These are phyloP conservation scores for Monochamus saltuarius DNA, from an alignment of 1,140 invertebrate genomes.

Conservation along the genomic window DNA sequence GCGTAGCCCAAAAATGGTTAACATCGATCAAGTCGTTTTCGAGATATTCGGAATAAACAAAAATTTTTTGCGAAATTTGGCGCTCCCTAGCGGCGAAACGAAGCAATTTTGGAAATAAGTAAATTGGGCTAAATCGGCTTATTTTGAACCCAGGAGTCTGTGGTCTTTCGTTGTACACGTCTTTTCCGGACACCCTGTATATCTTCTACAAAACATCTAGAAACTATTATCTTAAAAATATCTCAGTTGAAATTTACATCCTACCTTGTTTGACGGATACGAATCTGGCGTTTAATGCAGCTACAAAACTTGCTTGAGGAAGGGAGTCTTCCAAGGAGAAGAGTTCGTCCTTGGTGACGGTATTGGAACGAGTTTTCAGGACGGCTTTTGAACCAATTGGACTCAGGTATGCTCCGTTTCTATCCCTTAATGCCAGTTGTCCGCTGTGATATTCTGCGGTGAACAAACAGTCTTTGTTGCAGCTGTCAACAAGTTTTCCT, in stretches of 20 bases:
- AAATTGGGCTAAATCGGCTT: no score
- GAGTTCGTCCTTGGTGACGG: constrained; percentile 92
- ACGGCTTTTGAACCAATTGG: constrained; percentile 95
- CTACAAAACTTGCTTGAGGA: constrained; percentile 90
- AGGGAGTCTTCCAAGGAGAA: constrained; percentile 96
- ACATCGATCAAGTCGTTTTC: no score
- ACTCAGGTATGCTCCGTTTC: constrained; percentile 83
- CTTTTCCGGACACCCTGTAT: no score
- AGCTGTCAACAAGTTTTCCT: constrained; percentile 56
- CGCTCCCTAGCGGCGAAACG: no score
- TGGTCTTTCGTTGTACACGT: no score
- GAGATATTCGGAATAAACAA: no score
- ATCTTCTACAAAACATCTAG: no score
- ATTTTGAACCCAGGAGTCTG: no score
- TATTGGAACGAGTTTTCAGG: constrained; percentile 87
- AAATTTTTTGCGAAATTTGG: no score
- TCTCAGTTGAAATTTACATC: constrained; percentile 20
- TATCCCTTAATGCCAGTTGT: constrained; percentile 71
- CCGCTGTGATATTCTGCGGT: constrained; percentile 94
- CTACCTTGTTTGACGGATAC: constrained; percentile 97
- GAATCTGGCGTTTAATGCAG: constrained; percentile 88
- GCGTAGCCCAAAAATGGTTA: no score
- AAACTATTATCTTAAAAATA: no score
- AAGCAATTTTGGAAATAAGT: no score
- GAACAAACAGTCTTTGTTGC: constrained; percentile 76